A percentile compares a stretch with the other conserved stretches of the same genome.
Evolutionary conservation across 2,113 vertebrate species (phyloP).

Genomic region (Periophthalmus modestus): DNA sequence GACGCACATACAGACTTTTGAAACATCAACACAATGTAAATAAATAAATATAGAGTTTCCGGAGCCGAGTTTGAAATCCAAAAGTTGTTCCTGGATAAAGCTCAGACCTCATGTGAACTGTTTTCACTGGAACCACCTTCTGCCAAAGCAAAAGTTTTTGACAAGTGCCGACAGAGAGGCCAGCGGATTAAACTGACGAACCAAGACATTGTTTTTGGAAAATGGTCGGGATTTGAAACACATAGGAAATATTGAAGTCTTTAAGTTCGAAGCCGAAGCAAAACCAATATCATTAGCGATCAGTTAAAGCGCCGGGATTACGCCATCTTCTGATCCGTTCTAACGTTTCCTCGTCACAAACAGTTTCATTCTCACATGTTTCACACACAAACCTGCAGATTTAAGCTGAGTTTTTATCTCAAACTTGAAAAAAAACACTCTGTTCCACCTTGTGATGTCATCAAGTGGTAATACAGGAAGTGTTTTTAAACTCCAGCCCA

Average conservation of each 20-base stretch:
- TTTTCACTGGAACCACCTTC: constrained; percentile 9
- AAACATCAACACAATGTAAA: constrained; percentile 1
- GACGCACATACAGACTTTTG: too few relatives aligned
- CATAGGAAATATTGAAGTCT: background rate
- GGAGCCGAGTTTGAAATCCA: background rate
- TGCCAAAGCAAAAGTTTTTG: constrained; percentile 11
- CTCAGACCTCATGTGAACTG: constrained; percentile 18
- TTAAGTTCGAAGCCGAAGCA: background rate
- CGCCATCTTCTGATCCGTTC: too few relatives aligned
- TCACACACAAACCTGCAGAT: too few relatives aligned
- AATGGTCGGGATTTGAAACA: background rate
- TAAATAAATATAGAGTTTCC: constrained; percentile 6
- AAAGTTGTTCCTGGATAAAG: constrained; percentile 5
- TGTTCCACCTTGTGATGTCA: too few relatives aligned
- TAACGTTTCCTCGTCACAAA: too few relatives aligned
- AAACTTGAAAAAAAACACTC: too few relatives aligned
- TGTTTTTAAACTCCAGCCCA: too few relatives aligned
- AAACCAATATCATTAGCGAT: background rate
- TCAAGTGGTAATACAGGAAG: too few relatives aligned
- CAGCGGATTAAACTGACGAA: constrained; percentile 8
- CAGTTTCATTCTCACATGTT: too few relatives aligned
- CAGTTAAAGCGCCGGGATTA: background rate
- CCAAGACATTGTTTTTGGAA: constrained; percentile 15
- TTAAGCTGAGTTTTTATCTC: too few relatives aligned
- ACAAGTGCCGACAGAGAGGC: constrained; percentile 11